phyloP scores from a whole-genome alignment of 2,888 invertebrate genomes.

The Diarsia mendica region DNA sequence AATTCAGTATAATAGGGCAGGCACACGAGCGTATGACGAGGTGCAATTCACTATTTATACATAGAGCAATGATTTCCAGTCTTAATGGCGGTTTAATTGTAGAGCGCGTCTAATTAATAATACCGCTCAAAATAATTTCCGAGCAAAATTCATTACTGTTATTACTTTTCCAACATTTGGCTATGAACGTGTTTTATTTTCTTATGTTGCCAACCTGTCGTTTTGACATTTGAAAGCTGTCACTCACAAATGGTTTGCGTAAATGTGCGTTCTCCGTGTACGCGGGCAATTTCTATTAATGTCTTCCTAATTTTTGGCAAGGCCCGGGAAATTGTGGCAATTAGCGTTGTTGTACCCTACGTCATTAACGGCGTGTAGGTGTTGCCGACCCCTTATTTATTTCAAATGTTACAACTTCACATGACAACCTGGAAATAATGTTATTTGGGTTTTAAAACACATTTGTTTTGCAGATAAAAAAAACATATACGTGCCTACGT shows the following conservation, averaged over 20 bases:
- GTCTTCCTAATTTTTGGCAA: conserved; percentile 57
- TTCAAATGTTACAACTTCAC: conserved; percentile 14
- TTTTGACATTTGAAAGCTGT: conserved; percentile 48
- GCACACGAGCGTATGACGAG: conserved; percentile 10
- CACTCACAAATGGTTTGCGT: conserved; percentile 46
- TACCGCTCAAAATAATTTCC: conserved; percentile 22
- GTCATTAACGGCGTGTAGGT: conserved; percentile 34
- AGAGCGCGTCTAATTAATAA: conserved; percentile 38
- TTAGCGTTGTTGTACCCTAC: conserved; percentile 51
- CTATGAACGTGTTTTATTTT: conserved; percentile 27
- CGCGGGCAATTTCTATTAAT: conserved; percentile 48
- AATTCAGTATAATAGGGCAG: conserved; percentile 12
- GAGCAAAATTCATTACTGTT: conserved; percentile 23
- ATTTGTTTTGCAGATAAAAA: neutral
- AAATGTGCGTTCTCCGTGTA: conserved; percentile 34
- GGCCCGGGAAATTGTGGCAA: conserved; percentile 38
- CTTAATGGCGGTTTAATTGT: conserved; percentile 43
- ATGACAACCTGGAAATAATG: conserved; percentile 21
- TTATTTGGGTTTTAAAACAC: neutral
- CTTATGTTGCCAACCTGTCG: conserved; percentile 35
- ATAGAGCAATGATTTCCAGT: conserved; percentile 32
- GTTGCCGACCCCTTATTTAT: conserved; percentile 50
- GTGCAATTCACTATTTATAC: conserved; percentile 24
- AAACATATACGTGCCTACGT: neutral
- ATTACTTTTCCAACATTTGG: conserved; percentile 32